Evolutionary conservation across 2,113 vertebrate genomes (phyloP).

Genomic region (Odocoileus virginianus): DNA sequence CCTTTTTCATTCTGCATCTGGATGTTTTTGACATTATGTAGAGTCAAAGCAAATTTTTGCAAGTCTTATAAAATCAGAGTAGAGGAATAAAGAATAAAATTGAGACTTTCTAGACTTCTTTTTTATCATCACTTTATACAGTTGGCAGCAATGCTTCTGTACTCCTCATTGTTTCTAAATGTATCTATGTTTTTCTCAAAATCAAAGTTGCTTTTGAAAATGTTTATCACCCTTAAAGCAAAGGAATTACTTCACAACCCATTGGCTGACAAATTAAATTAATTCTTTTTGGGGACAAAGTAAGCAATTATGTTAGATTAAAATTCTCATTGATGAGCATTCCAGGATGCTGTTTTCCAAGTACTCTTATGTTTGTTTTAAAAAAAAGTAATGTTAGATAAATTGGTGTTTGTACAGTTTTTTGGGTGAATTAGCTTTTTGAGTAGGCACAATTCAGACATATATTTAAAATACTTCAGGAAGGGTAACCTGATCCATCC

Average conservation of each 20-base stretch:
- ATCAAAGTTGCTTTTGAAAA: not conserved
- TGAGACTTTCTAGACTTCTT: not conserved
- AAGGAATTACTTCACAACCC: not conserved
- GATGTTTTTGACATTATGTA: constrained; percentile 24
- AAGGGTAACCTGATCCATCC: not conserved
- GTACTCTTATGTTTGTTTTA: not conserved
- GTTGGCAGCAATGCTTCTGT: not conserved
- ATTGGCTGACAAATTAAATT: constrained; percentile 16
- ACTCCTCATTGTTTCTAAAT: not conserved
- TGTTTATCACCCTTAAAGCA: constrained; percentile 1
- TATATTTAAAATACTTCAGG: not conserved
- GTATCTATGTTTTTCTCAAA: not conserved
- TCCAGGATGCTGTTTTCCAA: not conserved
- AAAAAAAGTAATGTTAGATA: not conserved
- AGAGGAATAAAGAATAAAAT: not conserved
- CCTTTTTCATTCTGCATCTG: constrained; percentile 24
- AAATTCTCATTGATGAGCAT: constrained; percentile 8
- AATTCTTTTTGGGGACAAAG: constrained; percentile 22
- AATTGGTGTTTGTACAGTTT: not conserved
- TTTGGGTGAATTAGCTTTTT: not conserved
- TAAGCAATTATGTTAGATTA: not conserved
- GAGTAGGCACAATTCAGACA: not conserved
- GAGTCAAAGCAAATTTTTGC: constrained; percentile 30
- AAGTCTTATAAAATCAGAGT: constrained; percentile 25
- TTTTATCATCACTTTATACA: not conserved